These are phyloP conservation scores for Cantharis lateralis DNA, from an alignment of 2,888 invertebrate species.

Conservation along the genomic window DNA sequence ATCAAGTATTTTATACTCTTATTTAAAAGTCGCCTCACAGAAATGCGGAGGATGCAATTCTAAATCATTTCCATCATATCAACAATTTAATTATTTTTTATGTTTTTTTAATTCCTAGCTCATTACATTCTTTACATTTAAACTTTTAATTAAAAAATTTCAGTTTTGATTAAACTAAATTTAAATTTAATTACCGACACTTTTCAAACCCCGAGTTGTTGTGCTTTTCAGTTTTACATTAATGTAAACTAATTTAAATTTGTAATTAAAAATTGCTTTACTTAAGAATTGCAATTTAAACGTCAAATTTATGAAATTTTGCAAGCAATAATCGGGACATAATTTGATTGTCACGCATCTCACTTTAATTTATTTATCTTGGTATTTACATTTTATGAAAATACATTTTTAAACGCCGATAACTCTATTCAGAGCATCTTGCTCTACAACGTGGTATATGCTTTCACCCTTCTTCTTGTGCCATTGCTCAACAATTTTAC, in stretches of 20 bases:
- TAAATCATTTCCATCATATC: conserved; percentile 16
- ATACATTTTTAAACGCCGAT: too few relatives aligned
- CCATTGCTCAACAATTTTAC: too few relatives aligned
- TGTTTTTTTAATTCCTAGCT: conserved; percentile 13
- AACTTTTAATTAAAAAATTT: conserved; percentile 19
- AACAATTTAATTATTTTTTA: conserved; percentile 21
- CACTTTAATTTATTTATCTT: neutral
- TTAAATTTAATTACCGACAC: conserved; percentile 5
- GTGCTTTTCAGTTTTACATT: neutral
- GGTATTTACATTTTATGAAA: too few relatives aligned
- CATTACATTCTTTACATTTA: conserved; percentile 21
- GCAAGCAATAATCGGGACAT: neutral
- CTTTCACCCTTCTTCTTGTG: too few relatives aligned
- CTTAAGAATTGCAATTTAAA: neutral
- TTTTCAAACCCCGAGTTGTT: neutral
- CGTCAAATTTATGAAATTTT: neutral
- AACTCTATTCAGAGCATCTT: too few relatives aligned
- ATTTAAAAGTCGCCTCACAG: conserved; percentile 1
- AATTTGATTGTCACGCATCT: neutral
- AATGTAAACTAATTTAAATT: neutral
- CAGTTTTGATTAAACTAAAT: conserved; percentile 1
- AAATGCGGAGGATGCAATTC: conserved; percentile 18
- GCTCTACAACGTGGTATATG: too few relatives aligned
- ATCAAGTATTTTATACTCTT: conserved; percentile 10
- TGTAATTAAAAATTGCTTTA: neutral